Evolutionary conservation across 2,888 invertebrate species (phyloP).

Genomic region (Hirtodrosophila histrioides): DNA sequence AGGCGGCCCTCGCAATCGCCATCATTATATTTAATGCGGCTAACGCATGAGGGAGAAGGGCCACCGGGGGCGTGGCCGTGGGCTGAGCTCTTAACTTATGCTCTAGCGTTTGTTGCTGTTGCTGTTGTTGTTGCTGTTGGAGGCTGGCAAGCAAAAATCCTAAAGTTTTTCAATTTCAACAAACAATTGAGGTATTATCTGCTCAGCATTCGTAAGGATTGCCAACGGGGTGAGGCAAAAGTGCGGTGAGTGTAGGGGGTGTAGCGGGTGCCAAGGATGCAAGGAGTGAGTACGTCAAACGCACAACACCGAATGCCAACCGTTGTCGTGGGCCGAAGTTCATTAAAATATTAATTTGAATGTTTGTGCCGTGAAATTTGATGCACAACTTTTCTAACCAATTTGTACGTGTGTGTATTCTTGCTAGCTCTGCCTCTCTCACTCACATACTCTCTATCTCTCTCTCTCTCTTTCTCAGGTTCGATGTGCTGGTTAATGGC

Average conservation of each 20-base stretch:
- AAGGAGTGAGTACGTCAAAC: constrained; percentile 41
- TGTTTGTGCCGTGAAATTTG: constrained; percentile 58
- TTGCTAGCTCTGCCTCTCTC: too few species aligned
- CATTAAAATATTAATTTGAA: constrained; percentile 80
- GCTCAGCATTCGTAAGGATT: constrained; percentile 31
- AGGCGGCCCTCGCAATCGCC: constrained; percentile 62
- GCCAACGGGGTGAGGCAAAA: background rate
- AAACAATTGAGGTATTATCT: constrained; percentile 81
- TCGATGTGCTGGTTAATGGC: constrained; percentile 99
- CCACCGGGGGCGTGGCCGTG: background rate
- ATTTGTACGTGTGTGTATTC: background rate
- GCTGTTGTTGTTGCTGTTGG: constrained; percentile 31
- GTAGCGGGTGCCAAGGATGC: background rate
- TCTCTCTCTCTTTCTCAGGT: constrained; percentile 87
- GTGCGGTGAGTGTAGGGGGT: background rate
- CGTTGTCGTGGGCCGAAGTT: constrained; percentile 35
- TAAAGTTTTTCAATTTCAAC: constrained; percentile 79
- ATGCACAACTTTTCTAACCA: constrained; percentile 39
- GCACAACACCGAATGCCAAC: constrained; percentile 7
- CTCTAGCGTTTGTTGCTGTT: constrained; percentile 45
- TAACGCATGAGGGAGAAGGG: constrained; percentile 54
- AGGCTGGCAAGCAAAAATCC: constrained; percentile 49
- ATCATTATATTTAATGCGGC: constrained; percentile 81
- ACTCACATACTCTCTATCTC: background rate
- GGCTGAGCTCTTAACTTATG: constrained; percentile 62